Evolutionary conservation across 2,888 invertebrate genomes (phyloP).

Genomic region (Mesorhabditis sp.): DNA sequence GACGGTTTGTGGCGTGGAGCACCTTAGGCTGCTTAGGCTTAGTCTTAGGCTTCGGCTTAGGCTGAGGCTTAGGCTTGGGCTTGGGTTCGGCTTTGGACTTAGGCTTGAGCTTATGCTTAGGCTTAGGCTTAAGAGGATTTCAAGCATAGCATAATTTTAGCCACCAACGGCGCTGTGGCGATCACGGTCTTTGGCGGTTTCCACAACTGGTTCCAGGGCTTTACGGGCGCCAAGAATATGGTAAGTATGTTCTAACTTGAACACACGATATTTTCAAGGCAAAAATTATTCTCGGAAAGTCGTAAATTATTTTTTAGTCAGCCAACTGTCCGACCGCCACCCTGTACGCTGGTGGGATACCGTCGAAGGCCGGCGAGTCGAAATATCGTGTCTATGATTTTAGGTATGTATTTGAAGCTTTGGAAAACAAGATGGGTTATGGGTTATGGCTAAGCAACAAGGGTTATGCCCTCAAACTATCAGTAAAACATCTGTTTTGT

Average conservation of each 20-base stretch:
- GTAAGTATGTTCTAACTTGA: not conserved
- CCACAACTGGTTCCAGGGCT: not conserved
- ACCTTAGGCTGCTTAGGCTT: too few relatives aligned
- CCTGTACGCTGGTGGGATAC: not conserved
- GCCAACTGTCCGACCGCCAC: not conserved
- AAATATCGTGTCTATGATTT: constrained; percentile 4
- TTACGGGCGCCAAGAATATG: not conserved
- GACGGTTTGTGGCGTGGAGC: too few relatives aligned
- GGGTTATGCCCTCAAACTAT: too few relatives aligned
- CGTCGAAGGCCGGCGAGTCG: not conserved
- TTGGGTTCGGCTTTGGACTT: too few relatives aligned
- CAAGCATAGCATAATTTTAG: not conserved
- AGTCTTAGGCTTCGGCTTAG: too few relatives aligned
- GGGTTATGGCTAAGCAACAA: too few relatives aligned
- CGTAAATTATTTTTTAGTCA: constrained; percentile 1
- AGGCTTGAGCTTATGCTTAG: too few relatives aligned
- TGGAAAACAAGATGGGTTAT: not conserved
- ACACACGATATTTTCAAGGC: not conserved
- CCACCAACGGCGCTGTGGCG: not conserved
- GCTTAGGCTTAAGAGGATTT: too few relatives aligned
- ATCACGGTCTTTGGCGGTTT: not conserved
- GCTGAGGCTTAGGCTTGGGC: too few relatives aligned
- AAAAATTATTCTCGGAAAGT: not conserved
- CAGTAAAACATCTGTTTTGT: too few relatives aligned
- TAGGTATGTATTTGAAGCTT: not conserved